These are phyloP conservation scores for Gari tellinella DNA, from an alignment of 2,888 invertebrate species.

Conservation along the genomic window DNA sequence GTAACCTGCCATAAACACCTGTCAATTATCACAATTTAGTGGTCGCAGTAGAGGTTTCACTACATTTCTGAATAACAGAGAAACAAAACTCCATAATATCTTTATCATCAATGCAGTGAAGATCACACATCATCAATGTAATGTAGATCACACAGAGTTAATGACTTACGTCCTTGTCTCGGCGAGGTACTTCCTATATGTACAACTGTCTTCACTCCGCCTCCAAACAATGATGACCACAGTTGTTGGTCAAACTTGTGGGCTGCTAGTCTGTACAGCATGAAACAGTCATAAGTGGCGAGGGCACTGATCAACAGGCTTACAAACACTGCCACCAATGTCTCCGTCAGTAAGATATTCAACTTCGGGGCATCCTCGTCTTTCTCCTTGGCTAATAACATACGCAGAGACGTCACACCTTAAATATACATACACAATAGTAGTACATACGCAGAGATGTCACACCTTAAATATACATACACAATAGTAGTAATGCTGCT, in stretches of 20 bases:
- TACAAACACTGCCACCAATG: slow-evolving; percentile 96
- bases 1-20: too few species aligned
- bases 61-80: too few species aligned
- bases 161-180: slow-evolving; percentile 32
- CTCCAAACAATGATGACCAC: slow-evolving; percentile 87
- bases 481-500: too few species aligned
- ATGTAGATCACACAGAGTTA: too few species aligned
- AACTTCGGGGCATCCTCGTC: slow-evolving; percentile 97
- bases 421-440: too few species aligned
- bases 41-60: too few species aligned
- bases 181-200: slow-evolving; percentile 41
- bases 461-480: too few species aligned
- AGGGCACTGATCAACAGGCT: slow-evolving; percentile 96
- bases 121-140: too few species aligned
- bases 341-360: slow-evolving; percentile 95
- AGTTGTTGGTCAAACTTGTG: slow-evolving; percentile 91
- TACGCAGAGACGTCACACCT: slow-evolving; percentile 96
- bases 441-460: too few species aligned
- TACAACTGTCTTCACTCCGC: slow-evolving; percentile 84
- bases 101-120: too few species aligned
- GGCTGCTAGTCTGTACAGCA: slow-evolving; percentile 91
- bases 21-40: too few species aligned
- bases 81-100: too few species aligned
- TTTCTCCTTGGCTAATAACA: slow-evolving; percentile 95
- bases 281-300: slow-evolving; percentile 96